phyloP scores from a whole-genome alignment of 2,113 vertebrate species.

The Ancistrus triradiatus region DNA sequence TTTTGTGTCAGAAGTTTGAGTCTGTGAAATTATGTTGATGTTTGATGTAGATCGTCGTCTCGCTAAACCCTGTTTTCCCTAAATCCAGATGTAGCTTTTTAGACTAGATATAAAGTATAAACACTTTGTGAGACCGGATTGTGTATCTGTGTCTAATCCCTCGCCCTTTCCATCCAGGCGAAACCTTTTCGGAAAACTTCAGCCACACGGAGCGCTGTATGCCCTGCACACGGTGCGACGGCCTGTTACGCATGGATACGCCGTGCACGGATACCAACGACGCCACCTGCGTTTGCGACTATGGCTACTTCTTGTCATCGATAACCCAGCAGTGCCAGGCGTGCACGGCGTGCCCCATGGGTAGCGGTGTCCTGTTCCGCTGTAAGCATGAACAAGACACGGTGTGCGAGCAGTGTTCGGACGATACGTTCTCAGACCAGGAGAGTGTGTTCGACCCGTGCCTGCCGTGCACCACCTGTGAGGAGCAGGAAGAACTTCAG shows the following conservation, averaged over 20 bases:
- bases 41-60: no score
- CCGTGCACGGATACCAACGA: conserved; percentile 92
- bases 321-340: conserved; percentile 60
- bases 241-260: conserved; percentile 78
- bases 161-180: conserved; percentile 62
- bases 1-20: no score
- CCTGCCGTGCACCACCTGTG: conserved; percentile 86
- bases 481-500: conserved; percentile 65
- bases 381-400: conserved; percentile 79
- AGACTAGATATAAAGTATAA: no score
- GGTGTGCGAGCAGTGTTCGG: conserved; percentile 77
- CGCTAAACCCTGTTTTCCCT: no score
- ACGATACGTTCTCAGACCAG: conserved; percentile 84
- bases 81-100: no score
- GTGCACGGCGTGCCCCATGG: conserved; percentile 78
- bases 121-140: not conserved
- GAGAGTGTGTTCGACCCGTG: conserved; percentile 88
- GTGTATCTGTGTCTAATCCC: not conserved
- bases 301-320: conserved; percentile 73
- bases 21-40: no score
- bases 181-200: conserved; percentile 83
- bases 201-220: conserved; percentile 84
- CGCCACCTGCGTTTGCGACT: conserved; percentile 83
- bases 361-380: conserved; percentile 77
- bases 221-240: conserved; percentile 77